Conservation (phyloP, 2,113 vertebrate species). For the Egretta garzetta region DNA sequence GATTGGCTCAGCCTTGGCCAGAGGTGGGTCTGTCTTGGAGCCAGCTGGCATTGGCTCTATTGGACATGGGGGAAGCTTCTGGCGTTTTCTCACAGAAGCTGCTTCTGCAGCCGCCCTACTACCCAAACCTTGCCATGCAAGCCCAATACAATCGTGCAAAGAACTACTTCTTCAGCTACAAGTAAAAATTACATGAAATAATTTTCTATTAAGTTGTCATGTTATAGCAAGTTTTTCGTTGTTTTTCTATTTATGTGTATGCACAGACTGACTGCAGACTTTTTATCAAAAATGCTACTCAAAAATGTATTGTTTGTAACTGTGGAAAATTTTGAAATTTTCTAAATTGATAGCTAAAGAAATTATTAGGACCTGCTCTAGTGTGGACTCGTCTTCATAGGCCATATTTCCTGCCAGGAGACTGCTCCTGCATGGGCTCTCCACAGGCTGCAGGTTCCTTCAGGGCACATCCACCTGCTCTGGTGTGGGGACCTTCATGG, state of each 20-base stretch:
- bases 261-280: too few species aligned
- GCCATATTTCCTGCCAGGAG: background rate
- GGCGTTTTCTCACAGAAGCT: too few species aligned
- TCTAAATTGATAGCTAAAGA: background rate
- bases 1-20: too few species aligned
- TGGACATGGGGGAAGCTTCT: too few species aligned
- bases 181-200: background rate
- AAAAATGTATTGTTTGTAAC: background rate
- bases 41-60: too few species aligned
- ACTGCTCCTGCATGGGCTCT: background rate
- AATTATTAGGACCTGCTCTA: background rate
- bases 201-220: background rate
- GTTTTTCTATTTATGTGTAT: background rate
- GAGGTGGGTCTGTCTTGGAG: too few species aligned
- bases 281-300: background rate
- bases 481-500: fast-evolving
- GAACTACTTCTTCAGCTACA: background rate
- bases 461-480: background rate
- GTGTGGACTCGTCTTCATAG: background rate
- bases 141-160: background rate
- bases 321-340: background rate
- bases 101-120: too few species aligned
- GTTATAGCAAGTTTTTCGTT: background rate
- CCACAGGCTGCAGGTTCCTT: background rate
- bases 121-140: too few species aligned